These are phyloP conservation scores for Bombus sibiricus DNA, from an alignment of 1,140 invertebrate genomes.

Conservation along the genomic window DNA sequence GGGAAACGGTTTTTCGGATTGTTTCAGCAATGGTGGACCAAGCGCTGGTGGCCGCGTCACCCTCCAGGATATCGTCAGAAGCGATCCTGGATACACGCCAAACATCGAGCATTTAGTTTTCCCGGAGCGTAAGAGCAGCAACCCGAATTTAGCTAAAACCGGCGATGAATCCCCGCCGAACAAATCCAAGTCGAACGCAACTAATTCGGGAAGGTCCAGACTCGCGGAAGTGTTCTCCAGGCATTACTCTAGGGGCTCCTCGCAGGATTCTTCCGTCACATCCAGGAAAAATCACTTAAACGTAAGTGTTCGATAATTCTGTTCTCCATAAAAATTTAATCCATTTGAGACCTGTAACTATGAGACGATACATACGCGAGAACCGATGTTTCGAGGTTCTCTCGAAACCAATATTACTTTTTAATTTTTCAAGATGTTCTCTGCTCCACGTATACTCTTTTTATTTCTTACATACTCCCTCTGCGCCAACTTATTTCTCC, in stretches of 20 bases:
- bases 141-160: slow-evolving; percentile 74
- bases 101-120: slow-evolving; percentile 85
- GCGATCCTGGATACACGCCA: slow-evolving; percentile 83
- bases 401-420: neutral
- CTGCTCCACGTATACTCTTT: no score
- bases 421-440: neutral
- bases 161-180: slow-evolving; percentile 69
- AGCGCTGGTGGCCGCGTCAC: slow-evolving; percentile 72
- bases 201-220: slow-evolving; percentile 74
- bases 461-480: neutral
- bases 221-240: slow-evolving; percentile 83
- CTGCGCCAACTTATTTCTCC: neutral
- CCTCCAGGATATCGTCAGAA: slow-evolving; percentile 79
- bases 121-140: slow-evolving; percentile 81
- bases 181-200: slow-evolving; percentile 71
- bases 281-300: slow-evolving; percentile 77
- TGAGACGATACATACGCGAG: no score
- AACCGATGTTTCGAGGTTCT: neutral
- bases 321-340: neutral
- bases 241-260: slow-evolving; percentile 74
- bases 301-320: slow-evolving; percentile 59
- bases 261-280: slow-evolving; percentile 72
- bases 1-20: neutral
- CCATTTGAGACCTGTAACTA: no score
- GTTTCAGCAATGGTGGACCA: slow-evolving; percentile 73